Base-by-base conservation (phyloP, 2,888 invertebrate species). In the Rosalia funebris region DNA sequence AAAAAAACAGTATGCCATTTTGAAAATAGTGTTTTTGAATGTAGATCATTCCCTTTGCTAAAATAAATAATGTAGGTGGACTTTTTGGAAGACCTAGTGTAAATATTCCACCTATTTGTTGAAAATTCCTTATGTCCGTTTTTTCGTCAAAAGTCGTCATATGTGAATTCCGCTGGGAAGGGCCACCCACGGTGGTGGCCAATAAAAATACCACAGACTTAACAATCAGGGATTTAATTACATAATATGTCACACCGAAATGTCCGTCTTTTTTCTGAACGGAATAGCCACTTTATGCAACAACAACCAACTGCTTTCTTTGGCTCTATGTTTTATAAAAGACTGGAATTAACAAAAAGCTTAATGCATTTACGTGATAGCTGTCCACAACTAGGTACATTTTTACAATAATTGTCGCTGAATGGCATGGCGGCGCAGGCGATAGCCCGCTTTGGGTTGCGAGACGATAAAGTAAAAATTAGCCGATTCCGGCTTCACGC, bases 361-460 rank as follows among this genome's bases (percentile, higher is more conserved):
- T 12, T 34, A 34, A 47, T 36, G 48, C 48, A 48, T 20, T 36
- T 37, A 20, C 48, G 37, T 48, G 48, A 48, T 36, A 19, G 19
- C 34, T 34, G 15, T 48, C 36, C 17, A 12, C 12, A 48, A 19
- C 48, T 48, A 36, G 16, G 31, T 46, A 9, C 20, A 37, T 37
- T 48, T 48, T 48, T 37, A 17, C 17, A 19, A 17, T 20, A 48
- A 36, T 48, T 19, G 37, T 37, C 48, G 36, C 36, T 17, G 48
- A 1, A 9, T 9, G 11, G 11, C 12, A n/a, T 31, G 32, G n/a
- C n/a, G n/a, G n/a, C 25, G 25, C 25, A 9, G 7, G 20, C 7
- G 9, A 36, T 36, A 48, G 11, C 2, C 1, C 16, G 11, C 37
- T 36, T 5, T 11, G 17, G 36, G 11, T 1, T 2, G 4, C 36